Base-by-base conservation (phyloP, 2,888 invertebrate species). In the Ditula angustiorana region DNA sequence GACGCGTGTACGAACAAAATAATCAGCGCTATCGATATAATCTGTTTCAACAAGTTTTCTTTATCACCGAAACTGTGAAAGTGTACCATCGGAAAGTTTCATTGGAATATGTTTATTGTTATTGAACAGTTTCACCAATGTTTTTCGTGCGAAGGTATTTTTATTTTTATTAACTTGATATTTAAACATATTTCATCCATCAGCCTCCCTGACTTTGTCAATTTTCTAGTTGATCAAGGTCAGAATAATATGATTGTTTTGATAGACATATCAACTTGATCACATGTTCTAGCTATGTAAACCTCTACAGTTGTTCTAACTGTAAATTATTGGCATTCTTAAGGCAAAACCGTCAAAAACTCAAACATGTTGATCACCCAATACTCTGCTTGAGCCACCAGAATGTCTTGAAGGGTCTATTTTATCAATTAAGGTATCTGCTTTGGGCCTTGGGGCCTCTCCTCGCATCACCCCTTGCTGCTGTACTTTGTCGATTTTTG, bases 1-100 rank as follows among this genome's bases (percentile, higher is more conserved):
- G 85, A 87, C 89, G 90, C 80, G 82, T 80, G 70, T 71, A 71
- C 73, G 68, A 71, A 69, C 58, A 64, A 71, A n/a, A n/a, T n/a
- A n/a, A n/a, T n/a, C n/a, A n/a, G 68, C 66, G 52, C 68, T 65
- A 50, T 57, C 60, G 57, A 70, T 63, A 74, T 72, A 56, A 61
- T 67, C 64, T 71, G 28, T 35, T 46, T 35, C 21, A 50, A 35
- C 11, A 57, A 16, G 16, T 55, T 24, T 46, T 50, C 37, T 56
- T 26, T 28, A 21, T 33, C 37, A 23, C 28, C 26, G 24, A 50
- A 47, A 56, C 49, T 35, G 59, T 64, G 64, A 64, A 59, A 59
- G 64, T 64, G 64, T 10, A 26, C 53, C 53, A 53, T 59, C 53
- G 64, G 64, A 64, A 59, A 64, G 58, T 64, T 64, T 53, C 46